Percentiles rank a stretch among this genome's conserved stretches.
Evolutionary conservation across 23 tunicate genomes (phyloP).

Genomic region (Styela plicata): DNA sequence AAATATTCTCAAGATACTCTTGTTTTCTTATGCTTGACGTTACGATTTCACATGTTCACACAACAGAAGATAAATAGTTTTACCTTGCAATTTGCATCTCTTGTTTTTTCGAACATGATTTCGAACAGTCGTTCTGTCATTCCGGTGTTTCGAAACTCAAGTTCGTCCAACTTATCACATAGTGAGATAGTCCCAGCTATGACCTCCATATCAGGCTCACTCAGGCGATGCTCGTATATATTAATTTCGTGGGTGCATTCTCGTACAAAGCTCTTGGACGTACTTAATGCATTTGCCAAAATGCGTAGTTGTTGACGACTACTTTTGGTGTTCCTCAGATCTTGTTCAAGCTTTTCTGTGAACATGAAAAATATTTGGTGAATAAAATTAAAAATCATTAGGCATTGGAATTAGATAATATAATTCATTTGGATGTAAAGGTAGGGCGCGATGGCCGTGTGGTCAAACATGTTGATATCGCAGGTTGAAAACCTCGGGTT

Average conservation of each 20-base stretch:
- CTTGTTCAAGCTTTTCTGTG: no score
- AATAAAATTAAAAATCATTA: no score
- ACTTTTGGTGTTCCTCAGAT: neutral
- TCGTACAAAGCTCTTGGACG: neutral
- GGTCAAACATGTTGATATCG: no score
- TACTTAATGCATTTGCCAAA: neutral
- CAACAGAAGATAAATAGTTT: no score
- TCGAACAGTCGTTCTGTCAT: neutral
- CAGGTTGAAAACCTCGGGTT: no score
- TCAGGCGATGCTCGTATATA: neutral
- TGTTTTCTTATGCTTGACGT: no score
- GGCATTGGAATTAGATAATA: no score
- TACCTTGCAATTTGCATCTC: neutral
- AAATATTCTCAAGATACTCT: no score
- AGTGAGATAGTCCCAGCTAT: neutral
- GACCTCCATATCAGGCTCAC: neutral
- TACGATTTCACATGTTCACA: no score
- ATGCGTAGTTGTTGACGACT: neutral
- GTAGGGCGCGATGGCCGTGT: no score
- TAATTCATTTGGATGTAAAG: no score
- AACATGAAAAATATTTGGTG: no score
- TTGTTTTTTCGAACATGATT: neutral
- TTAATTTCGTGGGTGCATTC: neutral
- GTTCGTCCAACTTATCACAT: neutral
- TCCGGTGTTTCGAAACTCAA: neutral